Evolutionary conservation across 1,140 invertebrate genomes (phyloP).

Genomic region (Rhagoletis pomonella): DNA sequence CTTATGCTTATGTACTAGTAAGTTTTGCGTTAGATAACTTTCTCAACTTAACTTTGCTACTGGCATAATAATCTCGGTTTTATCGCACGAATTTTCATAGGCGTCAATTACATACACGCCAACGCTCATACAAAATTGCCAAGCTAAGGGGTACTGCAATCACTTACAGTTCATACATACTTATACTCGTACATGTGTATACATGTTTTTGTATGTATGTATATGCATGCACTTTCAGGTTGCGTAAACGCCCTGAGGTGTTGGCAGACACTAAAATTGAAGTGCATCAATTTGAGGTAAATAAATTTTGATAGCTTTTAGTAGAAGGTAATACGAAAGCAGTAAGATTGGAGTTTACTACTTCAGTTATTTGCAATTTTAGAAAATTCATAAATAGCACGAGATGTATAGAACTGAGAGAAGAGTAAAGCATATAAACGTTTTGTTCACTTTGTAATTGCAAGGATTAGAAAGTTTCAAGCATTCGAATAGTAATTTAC

Average conservation of each 20-base stretch:
- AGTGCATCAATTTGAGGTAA: neutral
- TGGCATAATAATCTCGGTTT: neutral
- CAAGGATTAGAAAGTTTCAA: no score
- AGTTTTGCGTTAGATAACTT: neutral
- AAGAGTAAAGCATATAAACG: no score
- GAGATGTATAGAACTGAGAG: no score
- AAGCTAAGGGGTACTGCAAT: neutral
- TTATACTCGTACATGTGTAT: no score
- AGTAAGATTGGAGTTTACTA: no score
- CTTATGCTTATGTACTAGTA: neutral
- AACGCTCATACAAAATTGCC: neutral
- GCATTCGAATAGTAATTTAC: no score
- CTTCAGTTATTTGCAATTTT: no score
- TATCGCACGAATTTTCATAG: constrained; percentile 14
- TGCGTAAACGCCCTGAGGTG: neutral
- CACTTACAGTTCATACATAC: neutral
- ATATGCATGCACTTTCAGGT: neutral
- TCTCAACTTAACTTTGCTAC: neutral
- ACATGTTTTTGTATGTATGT: no score
- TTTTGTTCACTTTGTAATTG: no score
- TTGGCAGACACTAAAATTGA: neutral
- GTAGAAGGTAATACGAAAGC: no score
- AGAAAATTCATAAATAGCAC: no score
- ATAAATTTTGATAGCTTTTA: constrained; percentile 6
- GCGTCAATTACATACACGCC: neutral